A percentile compares a stretch with the other conserved stretches of the same genome.
Conservation (phyloP, 2,888 invertebrate species). For the Xylocampa areola region DNA sequence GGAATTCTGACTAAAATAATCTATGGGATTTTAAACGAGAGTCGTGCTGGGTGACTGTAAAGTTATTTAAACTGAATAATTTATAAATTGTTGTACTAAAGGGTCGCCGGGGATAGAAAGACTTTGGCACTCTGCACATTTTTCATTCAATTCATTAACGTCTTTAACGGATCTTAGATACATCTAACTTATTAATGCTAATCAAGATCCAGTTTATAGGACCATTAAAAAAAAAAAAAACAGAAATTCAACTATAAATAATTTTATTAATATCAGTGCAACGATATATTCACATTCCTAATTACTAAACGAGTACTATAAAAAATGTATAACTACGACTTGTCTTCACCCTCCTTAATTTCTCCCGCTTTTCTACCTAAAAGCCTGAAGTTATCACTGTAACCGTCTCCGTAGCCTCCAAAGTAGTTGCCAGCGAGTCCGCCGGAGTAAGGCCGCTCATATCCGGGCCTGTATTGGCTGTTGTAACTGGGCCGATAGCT, state of each 20-base stretch:
- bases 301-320: constrained; percentile 32
- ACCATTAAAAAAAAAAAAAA: background rate
- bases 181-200: too few relatives aligned
- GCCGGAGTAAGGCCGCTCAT: constrained; percentile 64
- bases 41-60: too few relatives aligned
- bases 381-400: constrained; percentile 74
- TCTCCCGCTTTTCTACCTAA: constrained; percentile 77
- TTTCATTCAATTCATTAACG: too few relatives aligned
- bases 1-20: constrained; percentile 13
- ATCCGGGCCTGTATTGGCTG: constrained; percentile 51
- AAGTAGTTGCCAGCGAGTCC: constrained; percentile 72
- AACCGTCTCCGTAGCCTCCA: constrained; percentile 75
- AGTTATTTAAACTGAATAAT: too few relatives aligned
- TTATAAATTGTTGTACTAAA: too few relatives aligned
- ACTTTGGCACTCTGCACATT: too few relatives aligned
- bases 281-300: constrained; percentile 55
- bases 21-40: constrained; percentile 26
- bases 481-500: constrained; percentile 62
- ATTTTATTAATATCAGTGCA: constrained; percentile 53
- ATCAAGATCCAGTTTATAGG: too few relatives aligned
- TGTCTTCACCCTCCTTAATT: constrained; percentile 69
- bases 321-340: constrained; percentile 39
- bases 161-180: too few relatives aligned
- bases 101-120: too few relatives aligned
- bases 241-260: constrained; percentile 26